Evolutionary conservation across 2,113 vertebrate genomes (phyloP).

Genomic region (Hypomesus transpacificus): DNA sequence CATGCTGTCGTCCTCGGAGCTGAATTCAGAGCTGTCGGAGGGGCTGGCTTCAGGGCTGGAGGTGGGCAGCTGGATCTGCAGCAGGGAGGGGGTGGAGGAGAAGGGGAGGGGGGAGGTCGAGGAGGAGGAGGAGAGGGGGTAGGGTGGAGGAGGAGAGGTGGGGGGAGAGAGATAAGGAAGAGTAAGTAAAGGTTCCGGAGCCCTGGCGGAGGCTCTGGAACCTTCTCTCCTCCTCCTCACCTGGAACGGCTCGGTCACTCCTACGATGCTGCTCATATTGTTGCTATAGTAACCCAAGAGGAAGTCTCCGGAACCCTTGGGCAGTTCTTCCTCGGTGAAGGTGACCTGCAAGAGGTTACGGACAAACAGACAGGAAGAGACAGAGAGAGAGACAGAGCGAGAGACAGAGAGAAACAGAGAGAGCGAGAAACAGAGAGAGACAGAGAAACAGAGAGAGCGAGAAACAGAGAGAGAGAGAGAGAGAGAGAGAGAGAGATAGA

Average conservation of each 20-base stretch:
- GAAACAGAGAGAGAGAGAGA: background rate
- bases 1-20: constrained; percentile 87
- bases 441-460: background rate
- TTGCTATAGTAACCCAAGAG: constrained; percentile 93
- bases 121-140: background rate
- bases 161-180: background rate
- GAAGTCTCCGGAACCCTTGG: constrained; percentile 88
- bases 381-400: constrained; percentile 16
- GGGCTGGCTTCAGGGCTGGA: constrained; percentile 71
- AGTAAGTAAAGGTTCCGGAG: background rate
- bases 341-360: constrained; percentile 71
- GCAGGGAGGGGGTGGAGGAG: background rate
- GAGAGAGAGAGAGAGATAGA: background rate
- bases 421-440: background rate
- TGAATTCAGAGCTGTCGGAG: constrained; percentile 82
- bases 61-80: constrained; percentile 85
- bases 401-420: background rate
- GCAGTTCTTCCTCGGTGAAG: constrained; percentile 87
- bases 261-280: constrained; percentile 81
- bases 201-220: background rate
- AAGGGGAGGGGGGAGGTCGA: background rate
- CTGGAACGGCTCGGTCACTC: constrained; percentile 93
- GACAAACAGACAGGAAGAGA: background rate
- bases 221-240: constrained; percentile 59
- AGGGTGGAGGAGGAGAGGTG: background rate